phyloP scores from a whole-genome alignment of 2,888 invertebrate genomes.

The Nowickia ferox region DNA sequence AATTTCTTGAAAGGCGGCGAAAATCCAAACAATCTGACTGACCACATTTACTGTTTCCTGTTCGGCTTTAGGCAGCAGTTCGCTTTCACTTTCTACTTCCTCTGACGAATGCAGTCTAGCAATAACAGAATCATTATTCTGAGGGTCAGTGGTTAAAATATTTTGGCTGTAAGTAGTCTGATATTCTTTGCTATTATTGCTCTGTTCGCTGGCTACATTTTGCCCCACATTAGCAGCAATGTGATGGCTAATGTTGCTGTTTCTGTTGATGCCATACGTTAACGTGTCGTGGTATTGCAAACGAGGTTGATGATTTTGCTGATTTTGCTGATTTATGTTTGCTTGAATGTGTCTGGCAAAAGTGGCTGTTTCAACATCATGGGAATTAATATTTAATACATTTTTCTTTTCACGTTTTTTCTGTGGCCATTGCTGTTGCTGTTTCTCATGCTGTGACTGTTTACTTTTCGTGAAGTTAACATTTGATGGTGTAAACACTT shows the following conservation, averaged over 20 bases:
- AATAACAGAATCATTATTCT: neutral
- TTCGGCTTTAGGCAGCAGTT: neutral
- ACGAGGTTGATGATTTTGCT: neutral
- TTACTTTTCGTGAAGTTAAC: conserved; percentile 14
- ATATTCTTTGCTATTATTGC: neutral
- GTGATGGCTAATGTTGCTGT: neutral
- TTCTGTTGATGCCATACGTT: neutral
- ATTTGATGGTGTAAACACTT: conserved; percentile 26
- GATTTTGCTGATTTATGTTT: conserved; percentile 18
- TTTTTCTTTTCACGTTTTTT: conserved; percentile 55
- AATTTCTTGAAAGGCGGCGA: conserved; percentile 77
- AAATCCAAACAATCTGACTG: conserved; percentile 70
- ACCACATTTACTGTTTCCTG: conserved; percentile 9
- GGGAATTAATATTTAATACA: conserved; percentile 39
- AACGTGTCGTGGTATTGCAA: neutral
- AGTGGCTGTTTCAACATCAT: conserved; percentile 24
- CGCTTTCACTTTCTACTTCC: neutral
- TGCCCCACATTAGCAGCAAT: conserved; percentile 21
- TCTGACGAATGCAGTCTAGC: conserved; percentile 33
- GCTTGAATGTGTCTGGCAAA: conserved; percentile 29
- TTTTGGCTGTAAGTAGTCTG: neutral
- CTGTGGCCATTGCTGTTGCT: conserved; percentile 1
- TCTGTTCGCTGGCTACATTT: neutral
- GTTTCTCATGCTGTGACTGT: conserved; percentile 1
- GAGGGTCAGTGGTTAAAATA: neutral